These are phyloP conservation scores for Drepana falcataria DNA, from an alignment of 2,888 invertebrate species.

Conservation along the genomic window DNA sequence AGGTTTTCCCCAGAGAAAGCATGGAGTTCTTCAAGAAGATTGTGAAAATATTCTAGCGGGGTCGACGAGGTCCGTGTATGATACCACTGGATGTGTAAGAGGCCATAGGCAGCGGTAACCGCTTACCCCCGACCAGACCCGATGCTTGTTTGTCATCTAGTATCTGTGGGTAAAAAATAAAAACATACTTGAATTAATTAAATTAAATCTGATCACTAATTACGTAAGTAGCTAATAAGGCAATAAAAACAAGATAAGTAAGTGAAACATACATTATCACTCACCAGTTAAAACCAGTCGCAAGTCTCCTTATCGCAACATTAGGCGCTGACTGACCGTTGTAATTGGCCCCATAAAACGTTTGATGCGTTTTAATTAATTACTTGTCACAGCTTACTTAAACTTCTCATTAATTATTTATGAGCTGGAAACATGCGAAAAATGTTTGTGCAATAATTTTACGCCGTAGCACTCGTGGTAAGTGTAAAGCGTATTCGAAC, in stretches of 20 bases:
- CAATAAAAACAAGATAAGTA: slow-evolving; percentile 2
- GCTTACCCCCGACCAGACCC: no score
- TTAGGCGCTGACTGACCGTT: slow-evolving; percentile 36
- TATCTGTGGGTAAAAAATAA: no score
- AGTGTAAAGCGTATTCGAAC: no score
- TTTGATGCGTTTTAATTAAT: slow-evolving; percentile 55
- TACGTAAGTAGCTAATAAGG: slow-evolving; percentile 2
- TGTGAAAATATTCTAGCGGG: no score
- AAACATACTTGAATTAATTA: no score
- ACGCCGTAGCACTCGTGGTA: neutral
- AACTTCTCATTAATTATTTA: neutral
- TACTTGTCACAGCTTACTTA: slow-evolving; percentile 3
- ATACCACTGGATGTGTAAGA: no score
- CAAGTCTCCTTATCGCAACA: slow-evolving; percentile 32
- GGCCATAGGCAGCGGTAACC: no score
- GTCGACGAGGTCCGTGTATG: no score
- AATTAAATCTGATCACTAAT: no score
- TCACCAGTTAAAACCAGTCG: slow-evolving; percentile 14
- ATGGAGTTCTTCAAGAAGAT: no score
- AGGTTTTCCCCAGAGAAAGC: no score
- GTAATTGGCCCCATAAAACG: slow-evolving; percentile 52
- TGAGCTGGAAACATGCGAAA: neutral
- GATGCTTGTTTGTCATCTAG: no score
- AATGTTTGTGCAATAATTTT: neutral
- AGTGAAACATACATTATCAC: slow-evolving; percentile 17